These are phyloP conservation scores for Falcunculus frontatus DNA, from an alignment of 2,113 vertebrate species.

Conservation along the genomic window DNA sequence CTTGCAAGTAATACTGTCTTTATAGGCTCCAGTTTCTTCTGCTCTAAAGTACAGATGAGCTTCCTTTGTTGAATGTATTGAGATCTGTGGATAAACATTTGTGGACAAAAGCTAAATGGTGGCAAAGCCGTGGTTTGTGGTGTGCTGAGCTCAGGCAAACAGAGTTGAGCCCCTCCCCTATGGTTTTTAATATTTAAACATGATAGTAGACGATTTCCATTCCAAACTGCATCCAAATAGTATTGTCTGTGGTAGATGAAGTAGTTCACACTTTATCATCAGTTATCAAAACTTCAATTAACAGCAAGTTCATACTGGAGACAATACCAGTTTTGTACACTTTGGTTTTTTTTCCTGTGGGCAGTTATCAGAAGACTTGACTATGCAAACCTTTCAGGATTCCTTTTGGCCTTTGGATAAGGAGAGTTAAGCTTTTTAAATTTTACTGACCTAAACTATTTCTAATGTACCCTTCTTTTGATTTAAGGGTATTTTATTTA, in stretches of 20 bases:
- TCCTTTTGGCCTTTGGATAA: background rate
- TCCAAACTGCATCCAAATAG: background rate
- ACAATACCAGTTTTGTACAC: background rate
- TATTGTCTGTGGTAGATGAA: background rate
- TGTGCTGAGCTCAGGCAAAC: background rate
- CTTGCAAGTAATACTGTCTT: background rate
- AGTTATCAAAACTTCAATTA: constrained; percentile 7
- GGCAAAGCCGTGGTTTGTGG: background rate
- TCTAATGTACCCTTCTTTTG: background rate
- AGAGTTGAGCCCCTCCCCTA: background rate
- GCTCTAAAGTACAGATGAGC: background rate
- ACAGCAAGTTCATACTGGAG: background rate
- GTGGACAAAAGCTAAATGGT: background rate
- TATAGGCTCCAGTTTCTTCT: background rate
- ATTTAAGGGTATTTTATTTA: background rate
- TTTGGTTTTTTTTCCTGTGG: background rate
- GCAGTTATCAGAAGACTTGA: background rate
- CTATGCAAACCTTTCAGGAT: background rate
- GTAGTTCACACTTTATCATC: background rate
- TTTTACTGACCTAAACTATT: background rate
- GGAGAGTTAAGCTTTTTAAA: background rate
- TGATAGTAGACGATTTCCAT: background rate
- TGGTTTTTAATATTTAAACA: constrained; percentile 37
- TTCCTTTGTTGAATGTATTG: background rate
- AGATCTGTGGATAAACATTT: background rate